These are phyloP conservation scores for Heliconius hortense DNA, from an alignment of 2,888 invertebrate genomes.

Conservation along the genomic window DNA sequence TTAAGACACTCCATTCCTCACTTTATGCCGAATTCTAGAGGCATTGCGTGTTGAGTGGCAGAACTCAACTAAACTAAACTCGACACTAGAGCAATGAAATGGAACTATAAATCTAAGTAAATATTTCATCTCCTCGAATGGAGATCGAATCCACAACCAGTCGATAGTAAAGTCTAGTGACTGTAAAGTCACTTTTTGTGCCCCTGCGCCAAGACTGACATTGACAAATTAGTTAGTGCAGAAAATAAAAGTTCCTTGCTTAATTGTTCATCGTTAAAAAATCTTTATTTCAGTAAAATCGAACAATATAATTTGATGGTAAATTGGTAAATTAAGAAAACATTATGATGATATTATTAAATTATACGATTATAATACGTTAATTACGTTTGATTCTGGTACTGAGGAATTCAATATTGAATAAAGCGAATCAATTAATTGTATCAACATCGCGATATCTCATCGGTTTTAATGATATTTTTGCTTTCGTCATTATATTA, in stretches of 20 bases:
- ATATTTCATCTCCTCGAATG: no score
- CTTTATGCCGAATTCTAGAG: no score
- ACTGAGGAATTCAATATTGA: background rate
- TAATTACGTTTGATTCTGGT: background rate
- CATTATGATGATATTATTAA: background rate
- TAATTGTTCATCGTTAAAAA: background rate
- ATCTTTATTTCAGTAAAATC: background rate
- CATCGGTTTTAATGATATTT: conserved; percentile 21
- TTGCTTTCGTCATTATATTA: conserved; percentile 16
- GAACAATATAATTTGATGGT: background rate
- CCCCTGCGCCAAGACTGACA: no score
- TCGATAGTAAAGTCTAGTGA: no score
- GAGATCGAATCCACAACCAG: no score
- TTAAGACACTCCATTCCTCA: no score
- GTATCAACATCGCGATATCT: conserved; percentile 11
- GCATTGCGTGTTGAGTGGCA: no score
- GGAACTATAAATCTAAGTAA: no score
- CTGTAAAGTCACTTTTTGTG: no score
- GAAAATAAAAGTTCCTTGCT: background rate
- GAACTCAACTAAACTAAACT: no score
- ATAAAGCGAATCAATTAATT: background rate
- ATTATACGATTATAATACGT: background rate
- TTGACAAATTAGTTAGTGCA: background rate
- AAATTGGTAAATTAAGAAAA: background rate
- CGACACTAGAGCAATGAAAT: no score